Percentiles rank a stretch among this genome's conserved stretches.
phyloP scores from a whole-genome alignment of 1,140 invertebrate genomes.

The Saccostrea echinata region DNA sequence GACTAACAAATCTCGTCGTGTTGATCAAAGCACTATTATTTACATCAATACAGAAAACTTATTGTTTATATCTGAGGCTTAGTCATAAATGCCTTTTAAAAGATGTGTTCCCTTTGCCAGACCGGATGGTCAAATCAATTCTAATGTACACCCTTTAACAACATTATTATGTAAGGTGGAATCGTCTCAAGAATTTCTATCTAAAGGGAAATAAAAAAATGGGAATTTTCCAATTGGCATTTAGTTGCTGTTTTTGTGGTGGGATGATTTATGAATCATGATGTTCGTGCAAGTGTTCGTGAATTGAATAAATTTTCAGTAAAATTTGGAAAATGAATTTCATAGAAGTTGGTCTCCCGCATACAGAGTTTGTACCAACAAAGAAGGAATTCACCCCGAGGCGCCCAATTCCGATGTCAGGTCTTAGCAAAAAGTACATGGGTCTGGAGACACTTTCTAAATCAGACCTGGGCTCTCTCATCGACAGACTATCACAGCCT shows the following conservation, averaged over 20 bases:
- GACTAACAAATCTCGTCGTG: not conserved
- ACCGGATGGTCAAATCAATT: not conserved
- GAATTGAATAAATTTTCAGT: not conserved
- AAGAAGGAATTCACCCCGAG: conserved; percentile 38
- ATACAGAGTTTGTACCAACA: conserved; percentile 44
- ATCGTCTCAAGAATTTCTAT: not conserved
- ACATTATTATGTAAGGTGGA: not conserved
- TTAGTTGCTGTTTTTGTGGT: not conserved
- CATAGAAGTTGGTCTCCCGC: conserved; percentile 49
- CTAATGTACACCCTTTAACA: not conserved
- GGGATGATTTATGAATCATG: not conserved
- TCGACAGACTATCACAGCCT: conserved; percentile 44
- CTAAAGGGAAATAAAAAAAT: not conserved
- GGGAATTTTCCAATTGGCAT: not conserved
- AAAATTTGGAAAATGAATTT: conserved; percentile 45
- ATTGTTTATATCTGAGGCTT: not conserved
- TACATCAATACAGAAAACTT: not conserved
- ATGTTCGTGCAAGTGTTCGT: not conserved
- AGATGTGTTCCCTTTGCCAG: not conserved
- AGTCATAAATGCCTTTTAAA: not conserved
- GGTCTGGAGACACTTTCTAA: conserved; percentile 42
- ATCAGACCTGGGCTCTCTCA: conserved; percentile 33
- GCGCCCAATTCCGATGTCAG: conserved; percentile 41
- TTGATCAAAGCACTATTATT: conserved; percentile 24
- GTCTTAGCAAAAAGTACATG: conserved; percentile 44